Base-by-base conservation (phyloP, 2,888 invertebrate genomes). In the Mythimna vitellina region DNA sequence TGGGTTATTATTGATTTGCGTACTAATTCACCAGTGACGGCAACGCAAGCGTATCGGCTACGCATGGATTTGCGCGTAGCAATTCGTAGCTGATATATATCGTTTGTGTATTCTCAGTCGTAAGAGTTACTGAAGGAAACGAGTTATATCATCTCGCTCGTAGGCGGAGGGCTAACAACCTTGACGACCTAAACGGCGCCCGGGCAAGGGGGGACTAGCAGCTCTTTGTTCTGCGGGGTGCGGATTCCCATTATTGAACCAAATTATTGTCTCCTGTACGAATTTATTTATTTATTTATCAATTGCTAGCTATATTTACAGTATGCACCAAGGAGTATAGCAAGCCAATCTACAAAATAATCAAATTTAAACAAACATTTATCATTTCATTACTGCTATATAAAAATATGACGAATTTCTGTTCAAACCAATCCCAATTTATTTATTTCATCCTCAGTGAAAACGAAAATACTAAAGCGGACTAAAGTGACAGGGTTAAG, bases 51-150 rank as follows among this genome's bases (percentile, higher is more conserved):
- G 71, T 79, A 63, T 68, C 76, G 53, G 79, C 67, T 76, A 79
- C 81, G 79, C 81, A 80, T 79, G 76, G 57, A 76, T 80, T 79
- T 76, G 67, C 57, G 76, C 81, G 79, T 80, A 79, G 81, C 81
- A 80, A 80, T 72, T 76, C 79, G 72, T 80, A 79, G 81, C 80
- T 53, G 80, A 66, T 80, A 62, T 79, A 66, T 66, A 53, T 67
- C 64, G 78, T 66, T 67, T 70, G 63, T 63, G 70, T 63, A 56
- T 75, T 80, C 80, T 61, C 49, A 65, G 60, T 42, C 64, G 80
- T 71, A 70, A 76, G 66, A 64, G 53, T 80, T 56, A 71, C 72
- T 71, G 79, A 80, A 71, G 81, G 67, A 71, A 79, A 80, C 79
- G 67, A 80, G 81, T 80, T 79, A 80, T 76, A 80, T 79, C 76